Evolutionary conservation across 2,113 vertebrate genomes (phyloP), one percentile per base, ranked within the genome.

Genomic region (Sterna hirundo): DNA sequence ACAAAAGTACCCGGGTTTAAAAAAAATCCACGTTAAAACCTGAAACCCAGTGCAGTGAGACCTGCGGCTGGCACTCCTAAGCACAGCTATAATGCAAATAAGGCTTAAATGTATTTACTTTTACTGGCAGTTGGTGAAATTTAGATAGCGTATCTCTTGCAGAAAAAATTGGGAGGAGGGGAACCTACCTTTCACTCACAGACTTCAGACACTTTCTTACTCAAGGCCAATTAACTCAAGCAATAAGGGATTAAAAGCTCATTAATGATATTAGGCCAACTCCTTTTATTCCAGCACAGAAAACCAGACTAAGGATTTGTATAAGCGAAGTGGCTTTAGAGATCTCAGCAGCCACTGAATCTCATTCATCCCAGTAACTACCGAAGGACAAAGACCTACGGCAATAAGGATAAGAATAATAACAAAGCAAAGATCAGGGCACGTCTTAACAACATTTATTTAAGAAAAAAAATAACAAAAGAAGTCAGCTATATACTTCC

Each of bases 181-280:
- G 42, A 77, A 84, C 19, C 25, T 2, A 46, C 80, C 65, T 95
- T 83, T 93, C 91, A 83, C 83, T 94, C 51, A 7, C 25, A 51
- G 42, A 29, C 66, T 94, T 83, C 54, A 93, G 60, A 80, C 36
- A 27, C 90, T 83, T 93, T 81, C 85, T 47, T 81, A 61, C 42
- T 78, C 85, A 77, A 92, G 88, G 82, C 85, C 83, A 96, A 95
- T 96, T 96, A 96, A 82, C 61, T 93, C 82, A 55, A 93, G 87
- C 61, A 85, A 83, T 22, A 52, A 95, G 74, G 89, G 84, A 96
- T 91, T 95, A 91, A 75, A 92, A 85, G 78, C 90, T 94, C 84
- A 90, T 95, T 96, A 94, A 91, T 6, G 57, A 95, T 3, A 40
- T 16, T 27, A 88, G 40, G 52, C 47, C 76, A 55, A 83, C 47